Evolutionary conservation across 2,113 vertebrate species (phyloP).

Genomic region (Axis porcinus): DNA sequence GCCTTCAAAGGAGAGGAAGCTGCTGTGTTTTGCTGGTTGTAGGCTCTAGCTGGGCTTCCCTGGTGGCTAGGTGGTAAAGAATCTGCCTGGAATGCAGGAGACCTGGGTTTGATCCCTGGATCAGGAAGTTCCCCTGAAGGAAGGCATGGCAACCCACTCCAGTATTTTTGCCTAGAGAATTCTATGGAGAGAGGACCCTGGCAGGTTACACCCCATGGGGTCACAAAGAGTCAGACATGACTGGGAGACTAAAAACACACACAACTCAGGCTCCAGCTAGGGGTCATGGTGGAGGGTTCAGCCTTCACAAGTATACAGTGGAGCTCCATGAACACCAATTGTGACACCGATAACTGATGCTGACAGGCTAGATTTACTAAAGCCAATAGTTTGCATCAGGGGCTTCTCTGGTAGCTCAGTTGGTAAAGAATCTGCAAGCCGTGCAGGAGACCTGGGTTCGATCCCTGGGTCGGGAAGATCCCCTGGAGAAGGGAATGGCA

Average conservation of each 20-base stretch:
- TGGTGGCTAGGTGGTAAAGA: not conserved
- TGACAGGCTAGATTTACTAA: not conserved
- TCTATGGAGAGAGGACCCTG: not conserved
- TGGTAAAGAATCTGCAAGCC: not conserved
- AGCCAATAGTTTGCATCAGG: not conserved
- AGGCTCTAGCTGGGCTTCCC: not conserved
- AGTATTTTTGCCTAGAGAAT: not conserved
- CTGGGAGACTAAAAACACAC: not conserved
- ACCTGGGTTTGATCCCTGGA: not conserved
- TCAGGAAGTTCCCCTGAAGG: not conserved
- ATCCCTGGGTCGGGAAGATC: not conserved
- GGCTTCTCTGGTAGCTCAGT: not conserved
- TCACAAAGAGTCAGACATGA: not conserved
- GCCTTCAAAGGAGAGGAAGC: not conserved
- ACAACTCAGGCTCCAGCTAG: not conserved
- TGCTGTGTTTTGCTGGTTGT: not conserved
- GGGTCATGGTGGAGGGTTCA: not conserved
- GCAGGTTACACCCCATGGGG: not conserved
- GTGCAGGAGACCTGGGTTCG: not conserved
- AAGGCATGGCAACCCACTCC: not conserved
- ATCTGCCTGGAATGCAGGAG: not conserved
- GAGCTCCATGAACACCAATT: not conserved
- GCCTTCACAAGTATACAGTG: not conserved
- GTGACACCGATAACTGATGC: not conserved
- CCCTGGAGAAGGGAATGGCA: not conserved